Percentiles rank a stretch among this genome's conserved stretches.
These are phyloP conservation scores for Drosophila recens DNA, from an alignment of 2,888 invertebrate genomes.

Conservation along the genomic window DNA sequence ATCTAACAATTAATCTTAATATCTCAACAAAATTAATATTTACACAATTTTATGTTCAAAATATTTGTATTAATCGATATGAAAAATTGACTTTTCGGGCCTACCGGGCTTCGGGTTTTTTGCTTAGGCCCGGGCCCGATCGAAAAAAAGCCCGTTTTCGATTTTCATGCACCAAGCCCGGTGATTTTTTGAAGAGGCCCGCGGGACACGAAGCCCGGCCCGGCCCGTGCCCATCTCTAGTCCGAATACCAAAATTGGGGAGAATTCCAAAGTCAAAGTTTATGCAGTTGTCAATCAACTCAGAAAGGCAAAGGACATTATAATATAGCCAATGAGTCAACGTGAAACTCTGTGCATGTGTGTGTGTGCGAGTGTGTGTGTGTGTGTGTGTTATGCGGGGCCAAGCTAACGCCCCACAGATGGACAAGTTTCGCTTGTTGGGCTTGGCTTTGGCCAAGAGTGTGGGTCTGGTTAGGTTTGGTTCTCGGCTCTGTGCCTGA, in stretches of 20 bases:
- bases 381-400: slow-evolving; percentile 27
- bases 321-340: slow-evolving; percentile 39
- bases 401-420: slow-evolving; percentile 45
- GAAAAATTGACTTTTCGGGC: too few species aligned
- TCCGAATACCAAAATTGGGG: not conserved
- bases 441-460: slow-evolving; percentile 35
- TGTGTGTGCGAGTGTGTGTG: slow-evolving; percentile 16
- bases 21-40: too few species aligned
- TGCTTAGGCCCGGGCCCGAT: too few species aligned
- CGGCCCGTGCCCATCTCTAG: too few species aligned
- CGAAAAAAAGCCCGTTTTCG: too few species aligned
- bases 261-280: not conserved
- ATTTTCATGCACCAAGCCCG: too few species aligned
- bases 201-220: too few species aligned
- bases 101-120: too few species aligned
- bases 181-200: too few species aligned
- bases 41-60: too few species aligned
- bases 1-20: too few species aligned
- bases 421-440: slow-evolving; percentile 42
- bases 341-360: slow-evolving; percentile 14
- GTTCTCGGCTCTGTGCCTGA: not conserved
- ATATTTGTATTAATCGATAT: too few species aligned
- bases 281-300: not conserved
- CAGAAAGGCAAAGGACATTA: slow-evolving; percentile 27
- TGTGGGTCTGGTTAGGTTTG: not conserved